phyloP scores from a whole-genome alignment of 2,797 vertebrate species.

The Enteromius afrohamiltoni region DNA sequence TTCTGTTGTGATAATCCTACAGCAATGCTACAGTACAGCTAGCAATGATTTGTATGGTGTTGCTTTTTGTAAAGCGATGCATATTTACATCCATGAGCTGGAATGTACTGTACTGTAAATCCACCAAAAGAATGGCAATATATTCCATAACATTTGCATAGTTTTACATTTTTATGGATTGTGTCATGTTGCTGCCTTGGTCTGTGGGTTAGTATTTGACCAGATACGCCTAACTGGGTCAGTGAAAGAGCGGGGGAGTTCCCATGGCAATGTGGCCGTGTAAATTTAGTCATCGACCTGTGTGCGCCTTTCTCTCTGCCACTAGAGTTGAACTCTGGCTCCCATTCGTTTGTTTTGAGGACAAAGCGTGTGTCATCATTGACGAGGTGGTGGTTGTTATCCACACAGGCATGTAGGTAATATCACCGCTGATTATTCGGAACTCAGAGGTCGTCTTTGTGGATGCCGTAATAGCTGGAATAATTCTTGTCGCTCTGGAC shows the following conservation, averaged over 20 bases:
- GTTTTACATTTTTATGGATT: conserved; percentile 6
- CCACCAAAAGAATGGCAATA: neutral
- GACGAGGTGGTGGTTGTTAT: conserved; percentile 17
- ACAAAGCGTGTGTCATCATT: conserved; percentile 6
- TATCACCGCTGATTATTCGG: neutral
- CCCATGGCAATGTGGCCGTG: conserved; percentile 47
- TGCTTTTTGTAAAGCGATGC: neutral
- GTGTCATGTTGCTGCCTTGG: neutral
- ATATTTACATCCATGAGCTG: neutral
- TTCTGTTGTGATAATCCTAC: conserved; percentile 38
- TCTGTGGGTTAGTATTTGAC: conserved; percentile 20
- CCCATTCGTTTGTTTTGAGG: neutral
- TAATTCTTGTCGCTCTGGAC: conserved; percentile 27
- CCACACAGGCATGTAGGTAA: neutral
- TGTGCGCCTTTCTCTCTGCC: conserved; percentile 16
- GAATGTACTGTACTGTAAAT: conserved; percentile 1
- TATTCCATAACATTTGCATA: neutral
- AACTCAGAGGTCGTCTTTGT: neutral
- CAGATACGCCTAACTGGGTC: conserved; percentile 49
- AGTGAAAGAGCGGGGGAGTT: conserved; percentile 46
- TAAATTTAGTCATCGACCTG: conserved; percentile 51
- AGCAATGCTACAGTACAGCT: conserved; percentile 10
- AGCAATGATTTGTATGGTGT: neutral
- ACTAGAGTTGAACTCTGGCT: conserved; percentile 18
- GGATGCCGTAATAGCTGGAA: neutral